Evolutionary conservation across 2,113 vertebrate genomes (phyloP), one percentile per base, ranked within the genome.

Genomic region (Ophiodon elongatus): DNA sequence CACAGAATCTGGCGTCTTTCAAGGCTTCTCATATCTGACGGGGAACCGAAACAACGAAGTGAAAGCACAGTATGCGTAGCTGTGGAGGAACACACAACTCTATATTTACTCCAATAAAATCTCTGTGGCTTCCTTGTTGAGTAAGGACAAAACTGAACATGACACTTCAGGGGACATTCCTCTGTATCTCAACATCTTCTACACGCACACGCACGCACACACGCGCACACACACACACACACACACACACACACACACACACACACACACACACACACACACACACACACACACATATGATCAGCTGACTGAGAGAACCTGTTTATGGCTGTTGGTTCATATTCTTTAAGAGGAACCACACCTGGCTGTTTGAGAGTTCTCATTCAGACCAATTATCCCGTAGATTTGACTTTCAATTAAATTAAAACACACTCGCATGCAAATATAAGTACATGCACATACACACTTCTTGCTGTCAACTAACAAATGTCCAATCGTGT

Each of bases 41-140:
- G 27, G 84, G 67, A 90, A 90, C 64, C 50, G 86, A 89, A 89
- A 87, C 13, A 50, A 83, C 54, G 84, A 92, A 91, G 80, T 85
- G 64, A 83, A 56, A 63, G 25, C 5, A 17, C 1, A 29, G 6
- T 9, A 3, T 19, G 27, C 6, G 27, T 43, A 8, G 64, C 14
- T 0, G 4, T 0, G 9, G n/a, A 45, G 14, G 27, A 25, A 47
- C 11, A 21, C 43, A 67, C 21, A 76, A 10, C 27, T 43, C n/a
- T 25, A 8, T 69, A 21, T 65, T 31, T 17, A 19, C 50, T 59
- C 19, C 4, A 47, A 65, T 59, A 3, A 17, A 7, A 19, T 15
- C 41, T 64, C 6, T 39, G 15, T 4, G 11, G 13, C 9, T 66
- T 72, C 41, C 52, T 72, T 50, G 59, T 50, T 31, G 54, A 71